Conservation (phyloP, 2,113 vertebrate species). For the Benitochromis conjunctus region DNA sequence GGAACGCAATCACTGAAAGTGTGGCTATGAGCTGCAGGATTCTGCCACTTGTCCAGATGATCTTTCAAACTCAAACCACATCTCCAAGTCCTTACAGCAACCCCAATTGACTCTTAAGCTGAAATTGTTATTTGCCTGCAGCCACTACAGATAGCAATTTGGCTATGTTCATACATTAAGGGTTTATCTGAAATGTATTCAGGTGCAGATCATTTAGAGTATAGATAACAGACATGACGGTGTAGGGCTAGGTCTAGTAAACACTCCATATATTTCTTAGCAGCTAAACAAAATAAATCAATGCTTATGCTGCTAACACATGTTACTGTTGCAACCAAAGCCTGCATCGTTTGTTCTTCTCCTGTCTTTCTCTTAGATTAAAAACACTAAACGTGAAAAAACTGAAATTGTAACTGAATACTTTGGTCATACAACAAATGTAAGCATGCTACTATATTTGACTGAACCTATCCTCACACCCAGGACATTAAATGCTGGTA, state of each 20-base stretch:
- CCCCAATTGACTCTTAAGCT: background rate
- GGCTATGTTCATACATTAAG: background rate
- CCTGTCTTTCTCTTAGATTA: background rate
- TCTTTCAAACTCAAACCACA: background rate
- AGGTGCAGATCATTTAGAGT: background rate
- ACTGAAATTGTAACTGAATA: background rate
- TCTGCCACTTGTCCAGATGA: background rate
- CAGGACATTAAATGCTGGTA: background rate
- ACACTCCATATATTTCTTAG: background rate
- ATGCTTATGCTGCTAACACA: background rate
- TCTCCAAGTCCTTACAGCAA: background rate
- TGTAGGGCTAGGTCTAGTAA: background rate
- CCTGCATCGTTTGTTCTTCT: background rate
- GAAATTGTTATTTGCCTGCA: background rate
- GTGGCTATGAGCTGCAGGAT: background rate
- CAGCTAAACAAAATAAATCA: background rate
- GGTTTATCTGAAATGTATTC: background rate
- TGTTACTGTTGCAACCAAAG: background rate
- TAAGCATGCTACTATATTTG: accelerated
- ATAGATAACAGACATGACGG: background rate
- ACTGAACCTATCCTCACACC: background rate
- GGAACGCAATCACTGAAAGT: background rate
- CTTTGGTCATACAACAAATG: background rate
- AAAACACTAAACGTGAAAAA: background rate
- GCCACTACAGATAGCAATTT: background rate